Conservation (phyloP, 2,888 invertebrate genomes). For the Cheiracanthium punctorium region DNA sequence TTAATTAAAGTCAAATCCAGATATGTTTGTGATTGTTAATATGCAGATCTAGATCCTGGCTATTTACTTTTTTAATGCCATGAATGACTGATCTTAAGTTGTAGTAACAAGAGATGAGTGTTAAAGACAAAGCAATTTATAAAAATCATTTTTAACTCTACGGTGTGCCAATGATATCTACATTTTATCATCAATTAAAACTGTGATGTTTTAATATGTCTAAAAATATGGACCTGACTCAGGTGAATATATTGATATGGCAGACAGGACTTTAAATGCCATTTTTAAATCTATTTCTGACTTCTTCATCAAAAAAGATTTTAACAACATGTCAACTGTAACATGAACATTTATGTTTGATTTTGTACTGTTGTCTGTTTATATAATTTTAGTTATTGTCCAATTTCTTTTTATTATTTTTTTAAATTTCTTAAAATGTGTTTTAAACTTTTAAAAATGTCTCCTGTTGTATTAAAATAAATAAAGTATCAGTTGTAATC, state of each 20-base stretch:
- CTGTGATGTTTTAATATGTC: slow-evolving; percentile 52
- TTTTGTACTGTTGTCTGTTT: neutral
- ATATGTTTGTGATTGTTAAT: no score
- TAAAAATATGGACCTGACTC: slow-evolving; percentile 19
- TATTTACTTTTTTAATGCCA: no score
- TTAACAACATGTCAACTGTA: neutral
- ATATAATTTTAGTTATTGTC: neutral
- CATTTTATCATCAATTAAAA: slow-evolving; percentile 30
- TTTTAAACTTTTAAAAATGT: neutral
- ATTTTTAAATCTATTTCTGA: slow-evolving; percentile 25
- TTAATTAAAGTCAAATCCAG: no score
- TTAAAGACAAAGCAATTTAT: slow-evolving; percentile 17
- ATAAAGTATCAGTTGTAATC: neutral
- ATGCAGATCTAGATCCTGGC: no score
- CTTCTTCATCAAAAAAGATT: neutral
- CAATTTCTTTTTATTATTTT: neutral
- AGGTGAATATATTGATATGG: neutral
- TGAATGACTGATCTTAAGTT: no score
- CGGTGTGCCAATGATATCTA: slow-evolving; percentile 59
- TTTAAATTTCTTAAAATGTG: neutral
- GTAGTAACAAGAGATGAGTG: neutral
- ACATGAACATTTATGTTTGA: neutral
- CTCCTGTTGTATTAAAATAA: neutral
- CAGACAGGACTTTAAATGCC: slow-evolving; percentile 29
- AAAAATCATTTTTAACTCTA: slow-evolving; percentile 29